phyloP scores from a whole-genome alignment of 1,140 invertebrate genomes.

The Caenorhabditis remanei region DNA sequence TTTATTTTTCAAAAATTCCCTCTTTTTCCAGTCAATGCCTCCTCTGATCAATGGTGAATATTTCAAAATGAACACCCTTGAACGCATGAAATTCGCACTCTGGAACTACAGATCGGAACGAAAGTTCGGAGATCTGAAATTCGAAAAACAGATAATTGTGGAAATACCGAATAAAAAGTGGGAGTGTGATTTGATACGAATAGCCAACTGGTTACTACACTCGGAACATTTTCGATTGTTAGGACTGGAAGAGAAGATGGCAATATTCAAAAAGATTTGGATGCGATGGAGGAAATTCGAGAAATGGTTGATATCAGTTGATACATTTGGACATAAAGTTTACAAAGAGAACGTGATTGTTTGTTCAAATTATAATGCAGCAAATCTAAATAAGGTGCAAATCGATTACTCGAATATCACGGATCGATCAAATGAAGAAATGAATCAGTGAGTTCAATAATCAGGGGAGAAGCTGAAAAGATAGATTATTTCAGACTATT shows the following conservation, averaged over 20 bases:
- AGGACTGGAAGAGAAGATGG: slow-evolving; percentile 24
- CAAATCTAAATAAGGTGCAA: slow-evolving; percentile 31
- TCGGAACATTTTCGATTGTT: slow-evolving; percentile 41
- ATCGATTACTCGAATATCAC: slow-evolving; percentile 47
- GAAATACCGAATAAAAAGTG: slow-evolving; percentile 35
- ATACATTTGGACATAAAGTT: slow-evolving; percentile 35
- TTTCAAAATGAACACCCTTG: slow-evolving; percentile 43
- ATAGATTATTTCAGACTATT: neutral
- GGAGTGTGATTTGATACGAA: slow-evolving; percentile 33
- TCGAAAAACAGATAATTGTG: slow-evolving; percentile 38
- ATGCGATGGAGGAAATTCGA: slow-evolving; percentile 39
- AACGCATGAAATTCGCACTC: slow-evolving; percentile 41
- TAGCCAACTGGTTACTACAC: slow-evolving; percentile 30
- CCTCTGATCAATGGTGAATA: slow-evolving; percentile 28
- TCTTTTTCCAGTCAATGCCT: slow-evolving; percentile 20
- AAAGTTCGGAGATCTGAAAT: slow-evolving; percentile 39
- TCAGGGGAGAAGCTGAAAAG: neutral
- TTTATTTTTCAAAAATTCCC: neutral
- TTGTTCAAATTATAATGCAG: slow-evolving; percentile 41
- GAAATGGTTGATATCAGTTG: slow-evolving; percentile 36
- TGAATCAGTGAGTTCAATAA: slow-evolving; percentile 5
- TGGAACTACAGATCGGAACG: slow-evolving; percentile 34
- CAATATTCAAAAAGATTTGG: slow-evolving; percentile 41
- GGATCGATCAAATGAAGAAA: slow-evolving; percentile 30
- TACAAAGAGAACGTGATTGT: slow-evolving; percentile 43